Evolutionary conservation across 2,888 invertebrate genomes (phyloP).

Genomic region (Tachina fera): DNA sequence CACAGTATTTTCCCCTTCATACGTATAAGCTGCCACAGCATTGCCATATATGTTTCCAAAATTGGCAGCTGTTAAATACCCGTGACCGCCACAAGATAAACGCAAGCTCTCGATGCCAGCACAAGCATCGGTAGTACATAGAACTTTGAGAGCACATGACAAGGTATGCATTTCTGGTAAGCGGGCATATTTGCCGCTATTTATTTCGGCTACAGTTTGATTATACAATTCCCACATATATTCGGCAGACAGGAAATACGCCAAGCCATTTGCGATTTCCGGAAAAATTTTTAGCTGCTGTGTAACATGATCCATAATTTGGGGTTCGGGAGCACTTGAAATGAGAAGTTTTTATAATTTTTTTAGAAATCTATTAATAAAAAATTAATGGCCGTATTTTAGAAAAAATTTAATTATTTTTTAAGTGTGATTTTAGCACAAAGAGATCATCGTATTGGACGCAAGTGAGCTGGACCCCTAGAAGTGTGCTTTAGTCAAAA

Average conservation of each 20-base stretch:
- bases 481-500: not conserved
- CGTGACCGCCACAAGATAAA: slow-evolving; percentile 97
- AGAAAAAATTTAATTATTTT: too few species aligned
- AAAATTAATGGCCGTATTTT: too few species aligned
- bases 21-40: slow-evolving; percentile 93
- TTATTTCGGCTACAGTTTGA: slow-evolving; percentile 89
- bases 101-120: slow-evolving; percentile 92
- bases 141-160: slow-evolving; percentile 94
- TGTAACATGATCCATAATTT: slow-evolving; percentile 95
- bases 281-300: slow-evolving; percentile 96
- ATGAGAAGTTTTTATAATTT: slow-evolving; percentile 34
- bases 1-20: slow-evolving; percentile 98
- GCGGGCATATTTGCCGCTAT: slow-evolving; percentile 89
- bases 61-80: slow-evolving; percentile 93
- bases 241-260: slow-evolving; percentile 88
- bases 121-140: slow-evolving; percentile 89
- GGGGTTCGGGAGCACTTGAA: slow-evolving; percentile 90
- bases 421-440: too few species aligned
- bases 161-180: slow-evolving; percentile 93
- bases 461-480: too few species aligned
- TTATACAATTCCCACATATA: slow-evolving; percentile 89
- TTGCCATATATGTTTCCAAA: slow-evolving; percentile 91
- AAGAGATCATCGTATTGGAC: too few species aligned
- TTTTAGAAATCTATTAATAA: too few species aligned
- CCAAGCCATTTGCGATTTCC: slow-evolving; percentile 90